phyloP scores from a whole-genome alignment of 2,113 vertebrate genomes.

The Corydoras sp. region DNA sequence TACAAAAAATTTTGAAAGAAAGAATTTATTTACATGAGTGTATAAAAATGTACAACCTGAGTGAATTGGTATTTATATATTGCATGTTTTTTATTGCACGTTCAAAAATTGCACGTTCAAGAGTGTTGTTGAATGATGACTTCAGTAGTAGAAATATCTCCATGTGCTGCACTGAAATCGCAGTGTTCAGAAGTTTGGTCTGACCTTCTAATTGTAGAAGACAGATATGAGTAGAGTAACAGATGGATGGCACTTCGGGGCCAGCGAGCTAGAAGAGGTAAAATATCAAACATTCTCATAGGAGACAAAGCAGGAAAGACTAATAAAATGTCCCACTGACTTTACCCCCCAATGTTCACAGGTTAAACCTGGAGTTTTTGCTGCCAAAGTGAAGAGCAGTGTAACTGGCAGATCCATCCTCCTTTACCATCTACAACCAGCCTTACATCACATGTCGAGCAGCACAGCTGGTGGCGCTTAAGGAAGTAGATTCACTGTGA shows the following conservation, averaged over 20 bases:
- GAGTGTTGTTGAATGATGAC: too few species aligned
- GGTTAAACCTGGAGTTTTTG: constrained; percentile 43
- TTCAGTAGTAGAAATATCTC: not conserved
- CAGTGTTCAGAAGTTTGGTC: constrained; percentile 1
- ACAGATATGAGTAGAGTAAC: not conserved
- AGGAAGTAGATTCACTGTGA: constrained; percentile 1
- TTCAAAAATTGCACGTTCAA: too few species aligned
- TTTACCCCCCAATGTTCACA: constrained; percentile 49
- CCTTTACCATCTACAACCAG: constrained; percentile 49
- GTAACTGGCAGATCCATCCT: constrained; percentile 43
- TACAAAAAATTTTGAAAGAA: too few species aligned
- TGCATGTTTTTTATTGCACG: too few species aligned
- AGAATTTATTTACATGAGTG: too few species aligned
- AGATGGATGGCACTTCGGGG: constrained; percentile 1
- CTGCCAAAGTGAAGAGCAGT: constrained; percentile 56
- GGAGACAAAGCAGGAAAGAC: constrained; percentile 19
- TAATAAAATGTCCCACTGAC: constrained; percentile 24
- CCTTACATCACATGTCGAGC: constrained; percentile 54
- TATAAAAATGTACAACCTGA: too few species aligned
- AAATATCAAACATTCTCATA: constrained; percentile 3
- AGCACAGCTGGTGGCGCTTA: constrained; percentile 32
- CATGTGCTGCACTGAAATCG: constrained; percentile 9
- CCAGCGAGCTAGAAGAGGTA: not conserved
- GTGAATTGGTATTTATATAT: too few species aligned
- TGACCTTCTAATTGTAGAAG: constrained; percentile 21